Evolutionary conservation across 2,797 vertebrate species (phyloP).

Genomic region (Alfaro cultratus): DNA sequence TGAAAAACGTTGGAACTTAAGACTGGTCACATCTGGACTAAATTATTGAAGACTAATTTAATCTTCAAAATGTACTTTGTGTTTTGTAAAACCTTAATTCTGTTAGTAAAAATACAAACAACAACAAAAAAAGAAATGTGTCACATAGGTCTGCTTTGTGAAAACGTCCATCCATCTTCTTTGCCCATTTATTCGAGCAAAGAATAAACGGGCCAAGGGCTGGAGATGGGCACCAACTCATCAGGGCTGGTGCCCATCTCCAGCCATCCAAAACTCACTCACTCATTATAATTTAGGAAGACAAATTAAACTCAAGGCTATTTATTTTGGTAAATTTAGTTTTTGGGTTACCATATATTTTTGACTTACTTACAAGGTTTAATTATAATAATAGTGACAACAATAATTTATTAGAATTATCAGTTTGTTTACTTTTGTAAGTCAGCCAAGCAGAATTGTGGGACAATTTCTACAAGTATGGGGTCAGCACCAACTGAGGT

Average conservation of each 20-base stretch:
- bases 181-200: neutral
- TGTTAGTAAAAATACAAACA: neutral
- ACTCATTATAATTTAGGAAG: neutral
- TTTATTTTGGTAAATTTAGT: neutral
- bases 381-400: neutral
- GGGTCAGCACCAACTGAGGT: neutral
- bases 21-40: neutral
- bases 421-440: neutral
- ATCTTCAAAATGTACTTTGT: neutral
- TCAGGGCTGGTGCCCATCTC: neutral
- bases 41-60: neutral
- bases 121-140: neutral
- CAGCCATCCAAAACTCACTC: neutral
- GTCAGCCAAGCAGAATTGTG: neutral
- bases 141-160: neutral
- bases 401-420: neutral
- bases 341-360: neutral
- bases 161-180: neutral
- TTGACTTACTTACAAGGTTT: neutral
- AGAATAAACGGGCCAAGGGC: too few relatives aligned
- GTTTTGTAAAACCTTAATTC: neutral
- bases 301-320: neutral
- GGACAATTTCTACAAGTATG: neutral
- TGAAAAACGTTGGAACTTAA: neutral
- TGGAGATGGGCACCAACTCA: too few relatives aligned